A percentile compares a stretch with the other conserved stretches of the same genome.
Conservation (phyloP, 2,113 vertebrate genomes). For the Petrocephalus zakoni region DNA sequence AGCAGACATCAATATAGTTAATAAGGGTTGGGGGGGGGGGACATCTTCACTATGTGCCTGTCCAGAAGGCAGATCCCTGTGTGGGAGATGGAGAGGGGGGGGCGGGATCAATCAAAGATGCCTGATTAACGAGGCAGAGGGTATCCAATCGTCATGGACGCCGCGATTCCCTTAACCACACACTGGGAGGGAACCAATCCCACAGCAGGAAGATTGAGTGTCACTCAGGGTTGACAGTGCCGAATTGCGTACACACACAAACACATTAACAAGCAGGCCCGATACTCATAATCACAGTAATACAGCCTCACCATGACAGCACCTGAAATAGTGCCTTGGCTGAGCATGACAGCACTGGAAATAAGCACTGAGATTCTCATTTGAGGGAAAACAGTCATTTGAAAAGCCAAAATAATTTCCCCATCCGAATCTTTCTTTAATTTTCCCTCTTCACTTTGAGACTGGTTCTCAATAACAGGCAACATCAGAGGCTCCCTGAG, state of each 20-base stretch:
- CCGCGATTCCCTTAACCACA: slow-evolving; percentile 8
- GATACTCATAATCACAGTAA: slow-evolving; percentile 60
- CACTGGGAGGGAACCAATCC: slow-evolving; percentile 34
- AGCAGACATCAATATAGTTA: background rate
- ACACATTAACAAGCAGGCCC: slow-evolving; percentile 55
- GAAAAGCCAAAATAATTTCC: slow-evolving; percentile 52
- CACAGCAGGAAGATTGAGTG: slow-evolving; percentile 59
- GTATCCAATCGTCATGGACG: background rate
- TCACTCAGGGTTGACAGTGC: slow-evolving; percentile 48
- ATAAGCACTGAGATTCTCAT: slow-evolving; percentile 45
- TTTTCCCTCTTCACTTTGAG: slow-evolving; percentile 34
- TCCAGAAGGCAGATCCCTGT: background rate
- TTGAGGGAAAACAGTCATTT: slow-evolving; percentile 60
- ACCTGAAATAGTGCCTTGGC: slow-evolving; percentile 49
- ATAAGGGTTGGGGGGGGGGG: background rate
- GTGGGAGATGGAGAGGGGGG: background rate
- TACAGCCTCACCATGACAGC: slow-evolving; percentile 51
- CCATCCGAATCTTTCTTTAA: slow-evolving; percentile 51
- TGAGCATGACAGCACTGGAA: slow-evolving; percentile 55
- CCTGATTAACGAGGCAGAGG: slow-evolving; percentile 46
- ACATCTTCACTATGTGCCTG: background rate
- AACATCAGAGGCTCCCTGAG: background rate
- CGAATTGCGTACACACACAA: slow-evolving; percentile 53
- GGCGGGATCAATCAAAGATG: slow-evolving; percentile 54
- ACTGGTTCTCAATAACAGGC: background rate